Base-by-base conservation (phyloP, 2,113 vertebrate species). In the cattle (Bos taurus) region DNA sequence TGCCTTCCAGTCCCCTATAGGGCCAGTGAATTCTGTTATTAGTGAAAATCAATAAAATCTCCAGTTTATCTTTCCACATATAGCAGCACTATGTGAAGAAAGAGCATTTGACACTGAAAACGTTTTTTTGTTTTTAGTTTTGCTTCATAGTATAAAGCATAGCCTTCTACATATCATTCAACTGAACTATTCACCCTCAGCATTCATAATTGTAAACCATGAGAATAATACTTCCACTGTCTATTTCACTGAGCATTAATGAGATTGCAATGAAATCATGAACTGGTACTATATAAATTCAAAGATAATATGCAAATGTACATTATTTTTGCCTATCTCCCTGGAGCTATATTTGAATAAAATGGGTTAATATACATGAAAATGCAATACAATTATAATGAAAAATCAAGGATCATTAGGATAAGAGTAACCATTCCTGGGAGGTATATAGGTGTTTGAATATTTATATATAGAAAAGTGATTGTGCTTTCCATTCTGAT, bases 291-390 rank as follows among this genome's bases (percentile, higher is more conserved):
- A 86, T 21, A 95, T 96, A 96, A 94, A 91, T 91, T 88, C 54
- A 96, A 82, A 78, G 88, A 93, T 85, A 78, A 86, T 92, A 98
- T 95, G 80, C 78, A 96, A 97, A 96, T 97, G 5, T 95, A 94
- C 71, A 94, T 96, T 92, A 96, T 77, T 96, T 97, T 96, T 82
- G 50, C 77, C 85, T 40, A 36, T 71, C 40, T 94, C 50, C 60
- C 71, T 78, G 60, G 48, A 86, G 67, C 26, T 92, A 95, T n/a
- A 87, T 92, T 95, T 95, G 28, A 94, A 96, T 94, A 94, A 96
- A 98, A 97, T 97, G 48, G 30, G 60, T 78, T 95, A 95, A 96
- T 87, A 92, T 28, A 80, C 90, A 89, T 87, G 60, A 88, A 96
- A 96, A 94, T 91, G 17, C 4, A 74, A 89, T 77, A n/a, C 46